Evolutionary conservation across 1,140 invertebrate species (phyloP), one percentile per base, ranked within the genome.

Genomic region (Globodera rostochiensis): DNA sequence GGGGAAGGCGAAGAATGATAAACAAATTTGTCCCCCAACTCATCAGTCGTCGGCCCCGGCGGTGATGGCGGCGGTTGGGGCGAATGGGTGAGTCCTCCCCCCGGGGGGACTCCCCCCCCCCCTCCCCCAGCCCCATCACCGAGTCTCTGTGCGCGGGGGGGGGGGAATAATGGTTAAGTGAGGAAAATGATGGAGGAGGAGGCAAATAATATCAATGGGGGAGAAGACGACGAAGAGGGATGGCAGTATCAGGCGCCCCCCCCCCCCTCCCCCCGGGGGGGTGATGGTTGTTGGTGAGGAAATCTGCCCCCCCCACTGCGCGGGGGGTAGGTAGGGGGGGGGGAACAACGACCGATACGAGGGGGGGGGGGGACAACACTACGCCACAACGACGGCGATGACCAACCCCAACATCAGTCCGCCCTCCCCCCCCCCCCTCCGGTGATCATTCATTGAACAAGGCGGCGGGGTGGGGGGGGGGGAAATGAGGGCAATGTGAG

Each of bases 231-330:
- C n/a, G 45, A 8, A 45, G n/a, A 74, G 74, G 50, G 74, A 75
- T 75, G 74, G 74, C 74, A 75, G 74, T 75, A 75, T 75, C 74
- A 75, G 74, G 74, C 74, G 47, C 74, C 57, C 57, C 57, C 19
- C 57, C 15, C 57, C 57, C 57, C 15, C 57, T n/a, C 11, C 57
- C 57, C 57, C 19, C 57, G 57, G 57, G 57, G 57, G 13, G 15
- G 5, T 13, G 11, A 15, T 13, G 57, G 57, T 60, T 60, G 57
- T 60, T 60, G 57, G 57, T 60, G 57, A 60, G 57, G 57, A 60
- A 60, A 60, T 60, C 57, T 60, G 11, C 57, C 15, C 57, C 57
- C 57, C 11, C 57, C 57, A 60, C 57, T 15, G 57, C 57, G 57
- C 57, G 57, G 15, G 11, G 57, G 57, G 57, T 9, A n/a, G n/a